phyloP scores from a whole-genome alignment of 2,797 vertebrate genomes.

The Alauda arvensis region DNA sequence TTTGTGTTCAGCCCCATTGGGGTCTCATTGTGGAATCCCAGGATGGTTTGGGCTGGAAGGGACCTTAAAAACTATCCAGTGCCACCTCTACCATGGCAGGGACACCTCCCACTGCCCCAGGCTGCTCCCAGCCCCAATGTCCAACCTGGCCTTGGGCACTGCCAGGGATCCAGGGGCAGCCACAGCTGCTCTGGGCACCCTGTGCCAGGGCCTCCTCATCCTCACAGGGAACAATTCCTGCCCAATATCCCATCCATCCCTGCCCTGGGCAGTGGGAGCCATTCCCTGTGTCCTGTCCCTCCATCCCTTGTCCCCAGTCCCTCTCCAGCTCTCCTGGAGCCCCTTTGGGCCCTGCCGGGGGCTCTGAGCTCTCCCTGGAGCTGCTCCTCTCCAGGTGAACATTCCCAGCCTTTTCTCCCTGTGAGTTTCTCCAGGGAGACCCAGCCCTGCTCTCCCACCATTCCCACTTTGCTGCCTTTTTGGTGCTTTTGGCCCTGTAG shows the following conservation, averaged over 20 bases:
- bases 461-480: background rate
- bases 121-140: background rate
- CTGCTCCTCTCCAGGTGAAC: background rate
- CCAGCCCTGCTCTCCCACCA: background rate
- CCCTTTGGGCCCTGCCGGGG: rapidly evolving
- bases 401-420: background rate
- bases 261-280: background rate
- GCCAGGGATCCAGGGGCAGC: background rate
- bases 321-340: background rate
- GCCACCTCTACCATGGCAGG: background rate
- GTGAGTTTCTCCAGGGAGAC: background rate
- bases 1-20: rapidly evolving
- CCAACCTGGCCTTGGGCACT: background rate
- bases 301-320: background rate
- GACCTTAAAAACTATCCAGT: background rate
- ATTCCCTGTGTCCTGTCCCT: background rate
- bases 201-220: rapidly evolving
- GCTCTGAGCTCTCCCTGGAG: background rate
- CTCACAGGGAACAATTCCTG: background rate
- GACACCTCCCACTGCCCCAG: background rate
- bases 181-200: background rate
- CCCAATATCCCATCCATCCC: background rate
- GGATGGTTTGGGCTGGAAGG: background rate
- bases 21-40: background rate
- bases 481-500: background rate